A percentile compares a stretch with the other conserved stretches of the same genome.
phyloP scores from a whole-genome alignment of 2,797 vertebrate species.

The Rhinatrema bivittatum region DNA sequence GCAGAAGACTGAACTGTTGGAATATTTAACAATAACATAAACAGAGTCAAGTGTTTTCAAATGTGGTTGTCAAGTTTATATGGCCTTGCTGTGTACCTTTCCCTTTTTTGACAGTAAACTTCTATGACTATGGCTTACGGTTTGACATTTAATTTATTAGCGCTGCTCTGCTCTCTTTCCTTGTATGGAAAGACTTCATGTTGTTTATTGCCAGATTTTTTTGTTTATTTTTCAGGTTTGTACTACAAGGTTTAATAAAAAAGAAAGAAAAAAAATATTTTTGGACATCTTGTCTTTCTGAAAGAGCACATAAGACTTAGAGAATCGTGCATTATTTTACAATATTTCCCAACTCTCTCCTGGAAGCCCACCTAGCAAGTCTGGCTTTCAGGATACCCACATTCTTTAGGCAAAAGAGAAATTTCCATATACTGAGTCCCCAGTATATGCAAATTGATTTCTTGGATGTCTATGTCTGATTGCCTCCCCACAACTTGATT shows the following conservation, averaged over 20 bases:
- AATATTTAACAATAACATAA: slow-evolving; percentile 92
- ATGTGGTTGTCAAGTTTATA: slow-evolving; percentile 95
- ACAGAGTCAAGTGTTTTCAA: slow-evolving; percentile 88
- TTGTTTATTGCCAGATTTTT: slow-evolving; percentile 97
- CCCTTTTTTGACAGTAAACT: slow-evolving; percentile 90
- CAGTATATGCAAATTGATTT: too few species aligned
- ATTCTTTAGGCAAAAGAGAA: neutral
- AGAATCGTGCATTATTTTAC: neutral
- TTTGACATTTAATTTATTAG: slow-evolving; percentile 99
- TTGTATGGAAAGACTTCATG: slow-evolving; percentile 83
- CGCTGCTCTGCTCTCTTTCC: slow-evolving; percentile 84
- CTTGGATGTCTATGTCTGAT: too few species aligned
- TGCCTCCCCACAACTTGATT: too few species aligned
- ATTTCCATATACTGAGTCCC: too few species aligned
- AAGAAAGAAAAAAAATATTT: slow-evolving; percentile 58
- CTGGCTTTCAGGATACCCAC: too few species aligned
- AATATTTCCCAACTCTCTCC: neutral
- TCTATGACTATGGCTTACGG: slow-evolving; percentile 77
- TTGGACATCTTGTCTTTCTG: slow-evolving; percentile 64
- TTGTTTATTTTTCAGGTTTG: slow-evolving; percentile 98
- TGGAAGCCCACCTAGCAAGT: too few species aligned
- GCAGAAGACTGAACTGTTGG: slow-evolving; percentile 96
- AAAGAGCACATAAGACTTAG: too few species aligned
- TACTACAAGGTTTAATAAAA: slow-evolving; percentile 99
- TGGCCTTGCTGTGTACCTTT: slow-evolving; percentile 93